Conservation (phyloP, 2,888 invertebrate genomes). For the Cephus sareptanus region DNA sequence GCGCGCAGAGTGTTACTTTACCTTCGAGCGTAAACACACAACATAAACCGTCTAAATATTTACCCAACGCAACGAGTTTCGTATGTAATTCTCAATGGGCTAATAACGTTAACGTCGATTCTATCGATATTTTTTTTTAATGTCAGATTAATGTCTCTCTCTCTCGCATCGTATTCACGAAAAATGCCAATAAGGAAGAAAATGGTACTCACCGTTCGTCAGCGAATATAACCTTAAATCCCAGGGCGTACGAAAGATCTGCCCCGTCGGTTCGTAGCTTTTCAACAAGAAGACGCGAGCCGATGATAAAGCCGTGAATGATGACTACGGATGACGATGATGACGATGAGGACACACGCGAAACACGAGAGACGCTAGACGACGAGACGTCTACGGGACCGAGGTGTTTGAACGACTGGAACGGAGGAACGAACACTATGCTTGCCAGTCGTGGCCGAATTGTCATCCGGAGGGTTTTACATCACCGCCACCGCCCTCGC, state of each 20-base stretch:
- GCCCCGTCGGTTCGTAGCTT: neutral
- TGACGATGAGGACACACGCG: neutral
- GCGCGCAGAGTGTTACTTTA: neutral
- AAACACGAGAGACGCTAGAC: neutral
- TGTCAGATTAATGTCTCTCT: neutral
- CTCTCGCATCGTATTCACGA: neutral
- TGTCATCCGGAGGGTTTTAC: neutral
- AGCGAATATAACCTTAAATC: neutral
- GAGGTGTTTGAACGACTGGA: conserved; percentile 1
- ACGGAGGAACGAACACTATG: neutral
- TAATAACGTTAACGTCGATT: neutral
- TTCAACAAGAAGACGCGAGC: neutral
- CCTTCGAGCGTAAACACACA: neutral
- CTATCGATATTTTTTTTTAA: neutral
- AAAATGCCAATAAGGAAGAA: neutral
- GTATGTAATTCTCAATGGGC: neutral
- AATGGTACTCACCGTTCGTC: neutral
- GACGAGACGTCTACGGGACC: neutral
- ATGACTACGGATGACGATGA: neutral
- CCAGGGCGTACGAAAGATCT: neutral
- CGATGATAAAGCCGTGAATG: neutral
- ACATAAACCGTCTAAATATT: neutral
- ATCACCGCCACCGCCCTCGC: conserved; percentile 6
- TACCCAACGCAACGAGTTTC: neutral
- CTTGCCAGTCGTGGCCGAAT: neutral